Percentiles rank a stretch among this genome's conserved stretches.
phyloP scores from a whole-genome alignment of 2,888 invertebrate species.

The Eilema caniola region DNA sequence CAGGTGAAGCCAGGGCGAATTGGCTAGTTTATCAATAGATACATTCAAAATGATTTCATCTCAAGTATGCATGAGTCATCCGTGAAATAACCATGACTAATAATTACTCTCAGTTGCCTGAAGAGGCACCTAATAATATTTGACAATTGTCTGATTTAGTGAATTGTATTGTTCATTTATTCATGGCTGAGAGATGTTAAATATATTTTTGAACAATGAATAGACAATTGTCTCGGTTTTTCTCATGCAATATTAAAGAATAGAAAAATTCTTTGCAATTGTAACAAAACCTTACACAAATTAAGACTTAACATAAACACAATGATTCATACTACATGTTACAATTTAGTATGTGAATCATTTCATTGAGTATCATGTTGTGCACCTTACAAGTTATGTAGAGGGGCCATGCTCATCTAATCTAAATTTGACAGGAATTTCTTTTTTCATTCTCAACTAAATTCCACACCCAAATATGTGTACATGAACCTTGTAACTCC shows the following conservation, averaged over 20 bases:
- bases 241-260: background rate
- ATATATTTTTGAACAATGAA: background rate
- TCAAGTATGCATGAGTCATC: conserved; percentile 13
- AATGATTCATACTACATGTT: too few relatives aligned
- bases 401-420: background rate
- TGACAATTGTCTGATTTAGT: conserved; percentile 8
- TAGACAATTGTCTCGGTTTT: background rate
- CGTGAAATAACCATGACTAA: conserved; percentile 13
- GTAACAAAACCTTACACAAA: background rate
- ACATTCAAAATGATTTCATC: background rate
- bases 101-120: background rate
- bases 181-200: background rate
- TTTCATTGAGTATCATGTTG: too few relatives aligned
- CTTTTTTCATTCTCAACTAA: too few relatives aligned
- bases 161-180: background rate
- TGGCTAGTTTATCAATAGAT: background rate
- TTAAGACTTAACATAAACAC: background rate
- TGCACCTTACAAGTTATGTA: too few relatives aligned
- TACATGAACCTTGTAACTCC: too few relatives aligned
- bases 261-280: background rate
- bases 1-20: too few relatives aligned
- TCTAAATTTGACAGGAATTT: too few relatives aligned
- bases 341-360: too few relatives aligned
- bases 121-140: background rate
- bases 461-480: too few relatives aligned